Evolutionary conservation across 2,113 vertebrate genomes (phyloP).

Genomic region (Cebidichthys violaceus): DNA sequence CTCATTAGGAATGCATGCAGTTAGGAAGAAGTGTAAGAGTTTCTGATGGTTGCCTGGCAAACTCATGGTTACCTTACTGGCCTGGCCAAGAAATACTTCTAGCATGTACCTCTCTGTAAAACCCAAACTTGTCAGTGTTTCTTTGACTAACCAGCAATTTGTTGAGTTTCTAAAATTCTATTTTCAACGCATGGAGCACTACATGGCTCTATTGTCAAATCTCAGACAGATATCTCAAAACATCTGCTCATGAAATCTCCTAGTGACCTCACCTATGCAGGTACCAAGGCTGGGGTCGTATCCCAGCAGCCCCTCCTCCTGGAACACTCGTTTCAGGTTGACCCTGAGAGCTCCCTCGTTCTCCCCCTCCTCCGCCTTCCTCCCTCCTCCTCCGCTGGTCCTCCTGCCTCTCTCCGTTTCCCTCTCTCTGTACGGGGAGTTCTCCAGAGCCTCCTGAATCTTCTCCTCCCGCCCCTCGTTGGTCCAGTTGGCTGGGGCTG

Average conservation of each 20-base stretch:
- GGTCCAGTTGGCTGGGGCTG: slow-evolving; percentile 35
- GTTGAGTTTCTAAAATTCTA: neutral
- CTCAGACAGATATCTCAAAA: neutral
- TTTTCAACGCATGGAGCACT: neutral
- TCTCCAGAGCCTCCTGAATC: slow-evolving; percentile 80
- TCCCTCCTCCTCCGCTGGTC: slow-evolving; percentile 52
- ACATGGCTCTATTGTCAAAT: neutral
- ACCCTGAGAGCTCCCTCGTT: slow-evolving; percentile 71
- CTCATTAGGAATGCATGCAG: neutral
- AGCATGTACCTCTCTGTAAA: neutral
- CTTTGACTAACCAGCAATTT: neutral
- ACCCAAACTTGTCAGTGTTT: neutral
- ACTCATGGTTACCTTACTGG: neutral
- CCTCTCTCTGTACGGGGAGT: slow-evolving; percentile 71
- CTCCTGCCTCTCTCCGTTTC: slow-evolving; percentile 68
- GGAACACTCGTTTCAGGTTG: slow-evolving; percentile 85
- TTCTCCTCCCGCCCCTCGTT: slow-evolving; percentile 68
- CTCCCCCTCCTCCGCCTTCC: slow-evolving; percentile 64
- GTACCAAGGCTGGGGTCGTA: slow-evolving; percentile 89
- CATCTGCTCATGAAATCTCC: neutral
- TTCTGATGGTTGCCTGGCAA: neutral
- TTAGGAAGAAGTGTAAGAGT: too few relatives aligned
- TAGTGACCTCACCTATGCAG: slow-evolving; percentile 58
- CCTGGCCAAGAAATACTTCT: neutral
- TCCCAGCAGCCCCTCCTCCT: slow-evolving; percentile 84